Base-by-base conservation (phyloP, 1,140 invertebrate genomes). In the Nilaparvata lugens region DNA sequence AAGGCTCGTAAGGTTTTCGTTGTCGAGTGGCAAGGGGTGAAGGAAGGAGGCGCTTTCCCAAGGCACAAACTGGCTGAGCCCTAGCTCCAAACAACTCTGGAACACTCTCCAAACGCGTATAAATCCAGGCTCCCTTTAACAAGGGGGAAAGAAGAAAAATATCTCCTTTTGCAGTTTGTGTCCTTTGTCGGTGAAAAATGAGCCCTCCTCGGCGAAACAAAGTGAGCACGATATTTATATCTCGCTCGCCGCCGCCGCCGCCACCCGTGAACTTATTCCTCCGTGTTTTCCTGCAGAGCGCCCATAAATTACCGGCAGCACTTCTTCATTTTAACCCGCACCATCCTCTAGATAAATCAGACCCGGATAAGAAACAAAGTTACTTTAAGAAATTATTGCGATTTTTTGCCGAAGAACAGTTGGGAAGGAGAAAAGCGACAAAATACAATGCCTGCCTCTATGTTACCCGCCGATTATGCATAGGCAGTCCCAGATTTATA, bases 101-200 rank as follows among this genome's bases (percentile, higher is more conserved):
- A 40, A 42, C 56, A 42, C 56, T 58, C 56, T 58, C 56, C 56
- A 58, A 58, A 58, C 43, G 40, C 56, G 42, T 48, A 58, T 58
- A 58, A 58, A 58, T 58, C 56, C 51, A 24, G 51, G 13, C 56
- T 45, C 45, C 42, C 40, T 45, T 58, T 58, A 45, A 58, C 40
- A 42, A 58, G 43, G 56, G 25, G 56, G 31, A 35, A 35, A 58
- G 56, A 58, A 58, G 56, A 58, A 58, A 58, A 58, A 58, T 58
- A 58, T 58, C 56, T 58, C 56, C 56, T 58, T 58, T 58, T 42
- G 56, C 56, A 58, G 56, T 58, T 58, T 58, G 56, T 58, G 56
- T 58, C 42, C 56, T 45, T 24, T 7, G 40, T 48, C 28, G 28
- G 56, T 58, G 56, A 58, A 51, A 51, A 58, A 58, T 58, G 56